A percentile compares a stretch with the other conserved stretches of the same genome.
Conservation (phyloP, 1,140 invertebrate genomes). For the Drosophila orosa region DNA sequence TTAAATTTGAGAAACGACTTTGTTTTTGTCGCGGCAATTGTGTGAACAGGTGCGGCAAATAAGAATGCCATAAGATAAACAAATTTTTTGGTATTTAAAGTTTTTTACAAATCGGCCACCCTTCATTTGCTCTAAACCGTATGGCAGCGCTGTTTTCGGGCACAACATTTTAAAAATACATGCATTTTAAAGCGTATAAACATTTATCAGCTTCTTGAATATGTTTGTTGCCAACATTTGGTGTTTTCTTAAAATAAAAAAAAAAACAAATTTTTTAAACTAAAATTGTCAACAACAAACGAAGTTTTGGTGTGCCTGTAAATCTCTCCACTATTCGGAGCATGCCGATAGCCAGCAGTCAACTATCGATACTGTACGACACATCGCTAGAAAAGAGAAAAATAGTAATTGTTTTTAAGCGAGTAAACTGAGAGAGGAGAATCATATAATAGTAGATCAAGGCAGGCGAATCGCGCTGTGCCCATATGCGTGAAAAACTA, state of each 20-base stretch:
- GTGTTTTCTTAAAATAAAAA: not conserved
- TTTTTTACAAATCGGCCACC: not conserved
- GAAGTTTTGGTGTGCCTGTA: not conserved
- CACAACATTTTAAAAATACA: not conserved
- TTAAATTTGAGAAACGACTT: not conserved
- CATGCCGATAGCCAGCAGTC: not conserved
- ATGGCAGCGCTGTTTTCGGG: not conserved
- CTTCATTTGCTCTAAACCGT: too few relatives aligned
- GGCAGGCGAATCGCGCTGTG: slow-evolving; percentile 37
- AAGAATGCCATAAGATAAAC: not conserved
- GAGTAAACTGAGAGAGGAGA: slow-evolving; percentile 20
- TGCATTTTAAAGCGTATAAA: fast-evolving
- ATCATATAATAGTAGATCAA: slow-evolving; percentile 26
- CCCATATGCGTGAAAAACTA: slow-evolving; percentile 63
- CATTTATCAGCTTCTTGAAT: fast-evolving
- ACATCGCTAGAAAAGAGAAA: slow-evolving; percentile 4
- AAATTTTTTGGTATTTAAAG: not conserved
- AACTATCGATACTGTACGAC: not conserved
- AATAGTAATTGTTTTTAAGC: slow-evolving; percentile 19
- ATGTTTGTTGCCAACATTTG: not conserved
- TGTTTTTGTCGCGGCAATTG: not conserved
- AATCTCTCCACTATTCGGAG: slow-evolving; percentile 6
- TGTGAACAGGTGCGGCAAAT: not conserved
- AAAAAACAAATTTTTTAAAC: too few relatives aligned
- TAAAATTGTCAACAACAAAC: not conserved